phyloP scores from a whole-genome alignment of 2,888 invertebrate species.

The Dicycla oo region DNA sequence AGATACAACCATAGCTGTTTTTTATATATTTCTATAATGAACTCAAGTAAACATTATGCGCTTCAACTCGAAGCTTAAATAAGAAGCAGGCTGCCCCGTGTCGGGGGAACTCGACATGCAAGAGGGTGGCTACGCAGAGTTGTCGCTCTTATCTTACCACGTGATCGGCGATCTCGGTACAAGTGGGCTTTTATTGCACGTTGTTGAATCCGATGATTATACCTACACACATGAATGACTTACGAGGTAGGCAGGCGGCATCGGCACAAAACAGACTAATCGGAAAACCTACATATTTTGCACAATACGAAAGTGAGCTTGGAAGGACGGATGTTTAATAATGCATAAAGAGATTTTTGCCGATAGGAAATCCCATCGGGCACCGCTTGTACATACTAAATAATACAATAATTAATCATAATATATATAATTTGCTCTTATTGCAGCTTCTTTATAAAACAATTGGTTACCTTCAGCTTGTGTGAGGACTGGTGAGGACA shows the following conservation, averaged over 20 bases:
- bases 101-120: slow-evolving; percentile 45
- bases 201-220: slow-evolving; percentile 36
- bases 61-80: slow-evolving; percentile 7
- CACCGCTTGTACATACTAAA: neutral
- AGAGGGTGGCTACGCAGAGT: slow-evolving; percentile 32
- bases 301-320: no score
- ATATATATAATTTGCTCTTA: neutral
- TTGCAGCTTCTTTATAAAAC: no score
- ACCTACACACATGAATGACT: slow-evolving; percentile 1
- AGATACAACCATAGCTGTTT: no score
- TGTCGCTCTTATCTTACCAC: slow-evolving; percentile 47
- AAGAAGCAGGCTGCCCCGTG: slow-evolving; percentile 25
- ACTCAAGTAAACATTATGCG: no score
- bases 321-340: no score
- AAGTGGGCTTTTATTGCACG: slow-evolving; percentile 41
- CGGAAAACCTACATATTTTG: neutral
- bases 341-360: no score
- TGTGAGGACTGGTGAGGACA: no score
- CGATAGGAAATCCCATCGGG: no score
- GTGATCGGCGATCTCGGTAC: slow-evolving; percentile 50
- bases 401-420: neutral
- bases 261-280: slow-evolving; percentile 1
- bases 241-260: slow-evolving; percentile 1
- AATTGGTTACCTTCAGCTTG: neutral
- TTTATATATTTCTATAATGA: no score